These are phyloP conservation scores for Ianthella basta DNA, from an alignment of 37 sponge, comb jelly and placozoan species.

Conservation along the genomic window DNA sequence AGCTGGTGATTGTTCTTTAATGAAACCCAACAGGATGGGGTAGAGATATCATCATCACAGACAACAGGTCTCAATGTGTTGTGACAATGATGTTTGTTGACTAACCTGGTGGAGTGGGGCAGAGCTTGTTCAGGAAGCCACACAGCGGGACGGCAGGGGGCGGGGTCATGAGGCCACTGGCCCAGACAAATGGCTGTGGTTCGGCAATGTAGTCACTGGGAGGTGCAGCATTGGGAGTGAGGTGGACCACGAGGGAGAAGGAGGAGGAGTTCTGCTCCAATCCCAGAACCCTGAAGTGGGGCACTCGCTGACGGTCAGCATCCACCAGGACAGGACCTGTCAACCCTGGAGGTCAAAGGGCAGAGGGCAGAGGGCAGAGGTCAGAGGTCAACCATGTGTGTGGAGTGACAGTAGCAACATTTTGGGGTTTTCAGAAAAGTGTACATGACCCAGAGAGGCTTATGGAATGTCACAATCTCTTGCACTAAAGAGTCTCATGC, in stretches of 20 bases:
- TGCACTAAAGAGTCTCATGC: no score
- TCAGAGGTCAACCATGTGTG: no score
- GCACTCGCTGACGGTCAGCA: background rate
- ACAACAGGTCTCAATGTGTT: no score
- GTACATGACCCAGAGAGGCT: no score
- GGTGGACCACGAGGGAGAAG: background rate
- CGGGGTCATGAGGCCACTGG: slow-evolving; percentile 22
- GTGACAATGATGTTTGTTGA: no score
- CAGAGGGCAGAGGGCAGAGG: background rate
- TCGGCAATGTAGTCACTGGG: background rate
- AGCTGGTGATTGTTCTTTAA: no score
- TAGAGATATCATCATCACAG: no score
- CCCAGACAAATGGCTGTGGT: slow-evolving; percentile 6
- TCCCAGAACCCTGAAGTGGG: slow-evolving; percentile 6
- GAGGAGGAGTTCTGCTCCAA: background rate
- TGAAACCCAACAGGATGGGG: no score
- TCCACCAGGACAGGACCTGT: slow-evolving; percentile 1
- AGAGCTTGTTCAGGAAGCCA: background rate
- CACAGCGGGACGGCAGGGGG: background rate
- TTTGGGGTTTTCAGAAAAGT: no score
- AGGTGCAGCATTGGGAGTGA: background rate
- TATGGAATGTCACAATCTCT: no score
- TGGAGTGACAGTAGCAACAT: no score
- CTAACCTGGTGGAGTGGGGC: background rate
- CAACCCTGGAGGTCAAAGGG: background rate